phyloP scores from a whole-genome alignment of 1,140 invertebrate genomes.

The Nephila pilipes region DNA sequence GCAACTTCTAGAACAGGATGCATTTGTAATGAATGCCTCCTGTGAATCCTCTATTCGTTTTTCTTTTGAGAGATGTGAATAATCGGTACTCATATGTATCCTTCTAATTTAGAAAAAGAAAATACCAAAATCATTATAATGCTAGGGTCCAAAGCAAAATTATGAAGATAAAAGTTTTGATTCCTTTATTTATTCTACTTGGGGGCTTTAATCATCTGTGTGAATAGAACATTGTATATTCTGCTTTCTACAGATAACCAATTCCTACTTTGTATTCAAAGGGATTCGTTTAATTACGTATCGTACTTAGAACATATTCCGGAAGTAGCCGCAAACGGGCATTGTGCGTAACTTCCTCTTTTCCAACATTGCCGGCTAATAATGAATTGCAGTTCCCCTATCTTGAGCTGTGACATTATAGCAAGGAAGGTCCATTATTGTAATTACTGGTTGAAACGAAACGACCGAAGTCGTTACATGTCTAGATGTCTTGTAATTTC shows the following conservation, averaged over 20 bases:
- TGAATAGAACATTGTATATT: neutral
- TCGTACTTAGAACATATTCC: neutral
- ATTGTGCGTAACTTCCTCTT: conserved; percentile 47
- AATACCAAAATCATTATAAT: no score
- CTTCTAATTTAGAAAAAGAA: no score
- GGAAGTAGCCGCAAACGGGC: conserved; percentile 50
- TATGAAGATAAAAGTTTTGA: no score
- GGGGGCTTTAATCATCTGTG: neutral
- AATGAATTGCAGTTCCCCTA: conserved; percentile 46
- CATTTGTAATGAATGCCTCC: no score
- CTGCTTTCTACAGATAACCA: conserved; percentile 1
- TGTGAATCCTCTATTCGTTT: no score
- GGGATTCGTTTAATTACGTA: conserved; percentile 36
- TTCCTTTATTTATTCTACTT: no score
- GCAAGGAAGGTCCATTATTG: conserved; percentile 59
- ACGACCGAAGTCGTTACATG: conserved; percentile 43
- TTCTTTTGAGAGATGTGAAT: no score
- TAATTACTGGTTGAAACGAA: conserved; percentile 57
- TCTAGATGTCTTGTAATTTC: conserved; percentile 53
- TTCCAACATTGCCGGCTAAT: conserved; percentile 1
- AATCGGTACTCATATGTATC: no score
- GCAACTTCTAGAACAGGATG: no score
- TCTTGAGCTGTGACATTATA: conserved; percentile 44
- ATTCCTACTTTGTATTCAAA: conserved; percentile 45
- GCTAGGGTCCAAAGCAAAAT: no score